Conservation (phyloP, 2,888 invertebrate genomes). For the Cephus nigrinus region DNA sequence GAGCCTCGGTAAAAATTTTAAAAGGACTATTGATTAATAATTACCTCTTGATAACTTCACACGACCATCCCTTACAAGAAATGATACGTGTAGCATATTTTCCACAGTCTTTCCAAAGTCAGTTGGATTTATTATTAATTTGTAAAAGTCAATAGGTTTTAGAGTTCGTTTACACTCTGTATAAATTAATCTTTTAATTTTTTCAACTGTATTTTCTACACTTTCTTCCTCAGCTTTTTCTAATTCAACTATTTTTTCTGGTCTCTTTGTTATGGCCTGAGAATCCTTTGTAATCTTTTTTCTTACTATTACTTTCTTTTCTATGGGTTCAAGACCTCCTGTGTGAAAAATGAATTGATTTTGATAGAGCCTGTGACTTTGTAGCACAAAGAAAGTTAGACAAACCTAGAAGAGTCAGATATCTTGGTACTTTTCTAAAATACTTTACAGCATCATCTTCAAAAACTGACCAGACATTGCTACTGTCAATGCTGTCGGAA, state of each 20-base stretch:
- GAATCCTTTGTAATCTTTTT: conserved; percentile 47
- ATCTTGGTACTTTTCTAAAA: conserved; percentile 41
- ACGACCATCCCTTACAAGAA: conserved; percentile 71
- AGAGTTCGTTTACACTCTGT: conserved; percentile 63
- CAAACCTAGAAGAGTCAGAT: conserved; percentile 46
- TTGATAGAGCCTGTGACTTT: conserved; percentile 33
- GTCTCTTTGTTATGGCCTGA: conserved; percentile 66
- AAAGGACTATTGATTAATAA: conserved; percentile 10
- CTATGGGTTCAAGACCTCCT: conserved; percentile 13
- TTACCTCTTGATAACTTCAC: conserved; percentile 69
- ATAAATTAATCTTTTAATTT: conserved; percentile 67
- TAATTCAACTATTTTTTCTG: conserved; percentile 69
- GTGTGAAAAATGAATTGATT: conserved; percentile 29
- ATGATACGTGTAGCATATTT: conserved; percentile 75
- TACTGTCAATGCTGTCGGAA: conserved; percentile 1
- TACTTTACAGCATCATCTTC: conserved; percentile 32
- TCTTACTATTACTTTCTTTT: conserved; percentile 13
- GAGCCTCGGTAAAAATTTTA: background rate
- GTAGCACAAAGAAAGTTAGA: conserved; percentile 33
- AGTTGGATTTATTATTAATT: conserved; percentile 71
- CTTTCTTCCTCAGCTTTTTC: conserved; percentile 66
- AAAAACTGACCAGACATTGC: conserved; percentile 46
- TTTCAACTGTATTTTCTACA: conserved; percentile 70
- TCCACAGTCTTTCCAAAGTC: conserved; percentile 73
- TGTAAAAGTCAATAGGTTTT: conserved; percentile 71